These are phyloP conservation scores for Latrodectus elegans DNA, from an alignment of 2,888 invertebrate genomes.

Conservation along the genomic window DNA sequence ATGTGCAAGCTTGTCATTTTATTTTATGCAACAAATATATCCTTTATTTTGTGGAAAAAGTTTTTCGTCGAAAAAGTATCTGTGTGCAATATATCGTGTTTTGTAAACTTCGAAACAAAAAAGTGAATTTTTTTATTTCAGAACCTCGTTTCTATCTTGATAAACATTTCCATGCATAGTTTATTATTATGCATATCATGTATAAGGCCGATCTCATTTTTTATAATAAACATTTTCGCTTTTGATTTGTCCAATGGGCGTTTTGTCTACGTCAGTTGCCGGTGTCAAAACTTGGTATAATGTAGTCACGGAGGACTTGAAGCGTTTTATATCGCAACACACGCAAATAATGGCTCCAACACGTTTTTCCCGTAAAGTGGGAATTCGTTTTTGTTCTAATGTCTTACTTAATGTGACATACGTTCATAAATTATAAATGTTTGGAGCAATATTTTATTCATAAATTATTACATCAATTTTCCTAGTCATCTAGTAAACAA, in stretches of 20 bases:
- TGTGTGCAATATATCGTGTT: too few relatives aligned
- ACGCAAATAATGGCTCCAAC: constrained; percentile 35
- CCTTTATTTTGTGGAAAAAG: too few relatives aligned
- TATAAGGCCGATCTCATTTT: constrained; percentile 20
- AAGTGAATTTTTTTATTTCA: neutral
- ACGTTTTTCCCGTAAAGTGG: neutral
- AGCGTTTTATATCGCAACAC: constrained; percentile 18
- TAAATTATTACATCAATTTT: too few relatives aligned
- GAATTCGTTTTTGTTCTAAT: neutral
- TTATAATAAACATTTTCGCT: constrained; percentile 4
- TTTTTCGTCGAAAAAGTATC: too few relatives aligned
- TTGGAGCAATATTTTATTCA: too few relatives aligned
- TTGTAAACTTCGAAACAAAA: too few relatives aligned
- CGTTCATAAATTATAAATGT: too few relatives aligned
- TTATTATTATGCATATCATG: constrained; percentile 52
- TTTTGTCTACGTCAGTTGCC: constrained; percentile 48
- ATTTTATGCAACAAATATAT: too few relatives aligned
- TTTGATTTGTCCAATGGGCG: constrained; percentile 42
- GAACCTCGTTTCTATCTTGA: constrained; percentile 4
- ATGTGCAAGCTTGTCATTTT: too few relatives aligned
- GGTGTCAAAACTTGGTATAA: constrained; percentile 39
- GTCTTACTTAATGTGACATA: constrained; percentile 16
- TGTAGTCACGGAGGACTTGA: constrained; percentile 37
- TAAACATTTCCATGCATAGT: constrained; percentile 7
- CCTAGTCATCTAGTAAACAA: too few relatives aligned